Evolutionary conservation across 1,140 invertebrate genomes (phyloP).

Genomic region (Cotesia typhae): DNA sequence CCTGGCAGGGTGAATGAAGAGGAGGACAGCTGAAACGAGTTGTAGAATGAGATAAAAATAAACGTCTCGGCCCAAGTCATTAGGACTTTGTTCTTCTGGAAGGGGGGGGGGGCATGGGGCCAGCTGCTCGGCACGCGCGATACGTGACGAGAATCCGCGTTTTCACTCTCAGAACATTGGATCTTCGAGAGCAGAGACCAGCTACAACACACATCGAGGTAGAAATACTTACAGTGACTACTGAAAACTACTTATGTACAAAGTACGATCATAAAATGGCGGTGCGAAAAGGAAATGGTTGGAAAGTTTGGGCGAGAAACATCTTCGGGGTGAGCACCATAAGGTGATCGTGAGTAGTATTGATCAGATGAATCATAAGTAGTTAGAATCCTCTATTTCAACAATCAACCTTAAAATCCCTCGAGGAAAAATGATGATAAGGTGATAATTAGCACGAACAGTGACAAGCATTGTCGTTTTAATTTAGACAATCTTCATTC

Average conservation of each 20-base stretch:
- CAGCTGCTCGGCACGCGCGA: conserved; percentile 40
- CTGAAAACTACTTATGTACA: too few relatives aligned
- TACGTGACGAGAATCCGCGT: conserved; percentile 37
- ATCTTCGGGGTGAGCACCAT: conserved; percentile 27
- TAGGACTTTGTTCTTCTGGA: conserved; percentile 46
- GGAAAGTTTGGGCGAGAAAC: conserved; percentile 13
- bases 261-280: background rate
- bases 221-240: too few relatives aligned
- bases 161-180: conserved; percentile 9
- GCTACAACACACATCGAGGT: too few relatives aligned
- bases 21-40: too few relatives aligned
- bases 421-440: too few relatives aligned
- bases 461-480: too few relatives aligned
- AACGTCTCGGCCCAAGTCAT: conserved; percentile 44
- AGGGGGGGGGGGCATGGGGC: conserved; percentile 30
- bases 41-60: too few relatives aligned
- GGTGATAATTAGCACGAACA: too few relatives aligned
- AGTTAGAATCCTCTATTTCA: background rate
- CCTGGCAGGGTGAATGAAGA: too few relatives aligned
- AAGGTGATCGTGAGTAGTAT: conserved; percentile 30
- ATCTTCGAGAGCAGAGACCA: too few relatives aligned
- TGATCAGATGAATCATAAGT: conserved; percentile 6
- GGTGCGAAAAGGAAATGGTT: background rate
- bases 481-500: too few relatives aligned
- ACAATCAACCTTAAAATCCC: too few relatives aligned